A percentile compares a stretch with the other conserved stretches of the same genome.
phyloP scores from a whole-genome alignment of 2,797 vertebrate genomes.

The Hippopotamyrus pictus region DNA sequence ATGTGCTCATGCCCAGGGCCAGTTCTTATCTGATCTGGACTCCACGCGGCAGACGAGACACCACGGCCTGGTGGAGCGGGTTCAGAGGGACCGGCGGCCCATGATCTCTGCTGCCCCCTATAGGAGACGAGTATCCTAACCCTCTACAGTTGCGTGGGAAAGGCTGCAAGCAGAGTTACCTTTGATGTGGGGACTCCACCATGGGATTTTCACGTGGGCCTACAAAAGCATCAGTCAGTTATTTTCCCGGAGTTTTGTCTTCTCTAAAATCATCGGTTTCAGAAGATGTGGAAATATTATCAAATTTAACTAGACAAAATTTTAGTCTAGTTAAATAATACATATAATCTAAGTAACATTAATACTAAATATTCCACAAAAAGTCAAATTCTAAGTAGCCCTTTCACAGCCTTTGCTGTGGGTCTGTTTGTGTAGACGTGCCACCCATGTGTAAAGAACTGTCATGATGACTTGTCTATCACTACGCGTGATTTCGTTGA shows the following conservation, averaged over 20 bases:
- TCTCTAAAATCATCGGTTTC: background rate
- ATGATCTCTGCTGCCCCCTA: constrained; percentile 63
- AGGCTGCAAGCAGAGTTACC: background rate
- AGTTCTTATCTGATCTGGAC: constrained; percentile 58
- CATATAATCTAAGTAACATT: background rate
- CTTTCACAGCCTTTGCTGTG: background rate
- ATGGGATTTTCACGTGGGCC: background rate
- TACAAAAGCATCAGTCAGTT: background rate
- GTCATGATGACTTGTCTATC: background rate
- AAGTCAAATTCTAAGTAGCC: background rate
- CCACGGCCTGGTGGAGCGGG: constrained; percentile 67
- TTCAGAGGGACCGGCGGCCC: constrained; percentile 63
- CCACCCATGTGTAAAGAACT: background rate
- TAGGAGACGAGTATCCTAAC: constrained; percentile 73
- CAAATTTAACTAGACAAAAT: background rate
- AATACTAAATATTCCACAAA: background rate
- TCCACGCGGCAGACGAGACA: constrained; percentile 63
- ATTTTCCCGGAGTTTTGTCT: background rate
- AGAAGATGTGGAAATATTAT: background rate
- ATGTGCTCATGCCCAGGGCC: constrained; percentile 48
- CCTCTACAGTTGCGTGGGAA: background rate
- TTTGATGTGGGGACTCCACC: background rate
- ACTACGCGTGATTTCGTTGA: background rate
- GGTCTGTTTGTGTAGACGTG: background rate
- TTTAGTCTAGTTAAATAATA: background rate